Conservation (phyloP, 2,888 invertebrate species). For the Leptopterna dolabrata region DNA sequence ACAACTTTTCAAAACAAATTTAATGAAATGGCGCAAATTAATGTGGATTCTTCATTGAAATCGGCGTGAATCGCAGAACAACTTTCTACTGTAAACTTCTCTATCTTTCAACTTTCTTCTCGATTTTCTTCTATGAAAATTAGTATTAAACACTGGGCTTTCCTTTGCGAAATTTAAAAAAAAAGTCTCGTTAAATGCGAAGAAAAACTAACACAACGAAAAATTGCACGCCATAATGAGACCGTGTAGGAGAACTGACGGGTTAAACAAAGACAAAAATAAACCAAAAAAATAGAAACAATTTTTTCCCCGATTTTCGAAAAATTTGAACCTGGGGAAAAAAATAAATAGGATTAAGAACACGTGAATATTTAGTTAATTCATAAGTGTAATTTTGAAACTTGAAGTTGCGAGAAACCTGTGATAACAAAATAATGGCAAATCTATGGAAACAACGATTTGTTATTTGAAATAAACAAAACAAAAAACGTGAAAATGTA, state of each 20-base stretch:
- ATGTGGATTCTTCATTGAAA: no score
- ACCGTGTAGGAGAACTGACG: background rate
- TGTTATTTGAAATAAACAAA: background rate
- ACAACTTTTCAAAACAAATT: no score
- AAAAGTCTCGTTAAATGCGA: background rate
- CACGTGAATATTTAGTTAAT: background rate
- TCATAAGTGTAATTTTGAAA: background rate
- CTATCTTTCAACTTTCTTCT: background rate
- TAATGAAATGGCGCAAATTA: no score
- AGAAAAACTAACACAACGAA: slow-evolving; percentile 49
- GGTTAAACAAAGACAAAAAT: background rate
- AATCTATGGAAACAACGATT: slow-evolving; percentile 26
- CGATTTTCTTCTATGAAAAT: background rate
- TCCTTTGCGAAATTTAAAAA: no score
- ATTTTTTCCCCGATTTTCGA: background rate
- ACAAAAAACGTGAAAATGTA: background rate
- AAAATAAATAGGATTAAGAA: background rate
- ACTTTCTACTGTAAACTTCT: background rate
- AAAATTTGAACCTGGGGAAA: background rate
- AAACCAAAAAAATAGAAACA: background rate
- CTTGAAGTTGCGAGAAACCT: slow-evolving; percentile 25
- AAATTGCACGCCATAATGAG: background rate
- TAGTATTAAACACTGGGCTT: background rate
- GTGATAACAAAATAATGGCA: slow-evolving; percentile 44
- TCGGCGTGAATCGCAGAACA: background rate